A percentile compares a stretch with the other conserved stretches of the same genome.
These are phyloP conservation scores for Scopus umbretta DNA, from an alignment of 2,113 vertebrate species.

Conservation along the genomic window DNA sequence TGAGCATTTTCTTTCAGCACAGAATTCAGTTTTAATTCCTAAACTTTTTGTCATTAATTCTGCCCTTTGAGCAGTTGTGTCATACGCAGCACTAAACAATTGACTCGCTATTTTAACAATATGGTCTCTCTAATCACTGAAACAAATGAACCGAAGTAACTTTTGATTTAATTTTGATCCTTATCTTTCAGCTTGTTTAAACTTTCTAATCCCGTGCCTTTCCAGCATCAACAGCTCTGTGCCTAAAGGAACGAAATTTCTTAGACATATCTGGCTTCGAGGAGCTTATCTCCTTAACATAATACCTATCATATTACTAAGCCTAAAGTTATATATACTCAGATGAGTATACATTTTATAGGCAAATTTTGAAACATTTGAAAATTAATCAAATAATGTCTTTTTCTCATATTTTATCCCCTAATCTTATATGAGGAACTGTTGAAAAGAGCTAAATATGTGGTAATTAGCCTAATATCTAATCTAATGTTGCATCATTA, in stretches of 20 bases:
- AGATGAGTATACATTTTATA: background rate
- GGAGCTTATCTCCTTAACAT: background rate
- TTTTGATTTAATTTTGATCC: slow-evolving; percentile 13
- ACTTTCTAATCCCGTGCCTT: background rate
- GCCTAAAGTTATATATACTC: background rate
- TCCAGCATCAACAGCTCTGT: background rate
- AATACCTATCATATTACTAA: background rate
- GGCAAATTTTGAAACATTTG: background rate
- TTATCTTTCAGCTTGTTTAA: slow-evolving; percentile 34
- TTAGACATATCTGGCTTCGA: background rate
- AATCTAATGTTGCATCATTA: background rate
- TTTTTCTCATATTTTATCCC: background rate
- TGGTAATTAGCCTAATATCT: background rate
- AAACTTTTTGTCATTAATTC: background rate
- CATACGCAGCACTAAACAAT: background rate
- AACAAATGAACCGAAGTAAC: background rate
- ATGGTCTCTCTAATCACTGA: slow-evolving; percentile 8
- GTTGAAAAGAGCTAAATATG: background rate
- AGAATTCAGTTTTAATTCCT: background rate
- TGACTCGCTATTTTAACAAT: background rate
- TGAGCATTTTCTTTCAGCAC: background rate
- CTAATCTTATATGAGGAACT: background rate
- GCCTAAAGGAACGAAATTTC: background rate
- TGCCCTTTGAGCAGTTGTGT: background rate
- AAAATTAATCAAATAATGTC: background rate